Percentiles rank a stretch among this genome's conserved stretches.
Conservation (phyloP, 1,140 invertebrate species). For the Thaumatotibia leucotreta region DNA sequence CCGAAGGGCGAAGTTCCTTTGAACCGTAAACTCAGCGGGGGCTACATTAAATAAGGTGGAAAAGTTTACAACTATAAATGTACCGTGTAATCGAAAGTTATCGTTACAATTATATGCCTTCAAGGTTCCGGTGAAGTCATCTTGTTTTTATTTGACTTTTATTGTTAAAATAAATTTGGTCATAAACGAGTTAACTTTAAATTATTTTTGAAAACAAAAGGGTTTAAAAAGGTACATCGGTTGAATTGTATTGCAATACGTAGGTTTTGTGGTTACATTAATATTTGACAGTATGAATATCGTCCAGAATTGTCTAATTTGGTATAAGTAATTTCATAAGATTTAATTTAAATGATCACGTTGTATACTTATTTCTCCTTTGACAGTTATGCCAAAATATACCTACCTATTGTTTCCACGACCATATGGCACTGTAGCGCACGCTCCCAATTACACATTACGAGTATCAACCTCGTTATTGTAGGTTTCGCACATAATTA, state of each 20-base stretch:
- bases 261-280: neutral
- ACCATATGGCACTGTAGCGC: too few species aligned
- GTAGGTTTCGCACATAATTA: too few species aligned
- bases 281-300: too few species aligned
- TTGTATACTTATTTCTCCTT: too few species aligned
- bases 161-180: neutral
- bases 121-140: slow-evolving; percentile 3
- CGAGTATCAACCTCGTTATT: too few species aligned
- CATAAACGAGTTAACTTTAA: neutral
- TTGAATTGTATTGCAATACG: neutral
- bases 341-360: too few species aligned
- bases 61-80: slow-evolving; percentile 4
- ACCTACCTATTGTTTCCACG: too few species aligned
- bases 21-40: neutral
- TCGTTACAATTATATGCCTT: neutral
- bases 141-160: neutral
- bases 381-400: too few species aligned
- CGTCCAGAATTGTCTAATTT: too few species aligned
- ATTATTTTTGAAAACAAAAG: neutral
- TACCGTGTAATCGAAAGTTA: neutral
- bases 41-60: neutral
- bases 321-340: too few species aligned
- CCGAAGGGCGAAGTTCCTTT: neutral
- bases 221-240: neutral
- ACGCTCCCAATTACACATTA: too few species aligned